Base-by-base conservation (phyloP, 2,888 invertebrate species). In the Dioctria rufipes region DNA sequence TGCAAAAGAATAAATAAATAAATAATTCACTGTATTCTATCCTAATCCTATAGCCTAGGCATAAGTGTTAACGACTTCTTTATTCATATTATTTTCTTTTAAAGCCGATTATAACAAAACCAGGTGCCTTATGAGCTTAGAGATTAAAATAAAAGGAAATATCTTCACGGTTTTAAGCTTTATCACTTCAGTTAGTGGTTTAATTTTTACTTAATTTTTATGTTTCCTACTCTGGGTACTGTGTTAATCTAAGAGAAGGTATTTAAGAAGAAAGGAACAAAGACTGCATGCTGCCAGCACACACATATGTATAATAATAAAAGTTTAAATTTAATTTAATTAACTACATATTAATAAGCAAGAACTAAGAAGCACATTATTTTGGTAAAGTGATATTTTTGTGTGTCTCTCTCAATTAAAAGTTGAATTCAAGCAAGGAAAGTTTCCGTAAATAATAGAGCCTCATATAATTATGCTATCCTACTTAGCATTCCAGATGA, bases 101-200 rank as follows among this genome's bases (percentile, higher is more conserved):
- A n/a, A 58, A 73, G 58, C 73, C 13, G 60, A 40, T 73, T 40
- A 58, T 42, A 73, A 25, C 25, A 25, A 25, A 43, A 73, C 60
- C 13, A 73, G 73, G 73, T 73, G 73, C 73, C 73, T 73, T 73
- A 73, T 58, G 42, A 58, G 58, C 60, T 51, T 39, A 67, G 13
- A 58, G 58, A 11, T 43, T 67, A 43, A 11, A 42, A 60, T 60
- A 58, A 60, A 4, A 71, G 49, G 25, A 60, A 73, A 58, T 40
- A 8, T 43, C 58, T 58, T n/a, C 73, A 73, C 42, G 40, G 54
- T 54, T 25, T 25, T 25, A 43, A 58, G 42, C 42, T n/a, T 54
- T 54, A 54, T 42, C 40, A 49, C 39, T 39, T 37, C 49, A 54
- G 11, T 71, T 71, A 9, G 49, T 54, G n/a, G n/a, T n/a, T n/a